Evolutionary conservation across 2,113 vertebrate genomes (phyloP), one percentile per base, ranked within the genome.

Genomic region (Lynx canadensis): DNA sequence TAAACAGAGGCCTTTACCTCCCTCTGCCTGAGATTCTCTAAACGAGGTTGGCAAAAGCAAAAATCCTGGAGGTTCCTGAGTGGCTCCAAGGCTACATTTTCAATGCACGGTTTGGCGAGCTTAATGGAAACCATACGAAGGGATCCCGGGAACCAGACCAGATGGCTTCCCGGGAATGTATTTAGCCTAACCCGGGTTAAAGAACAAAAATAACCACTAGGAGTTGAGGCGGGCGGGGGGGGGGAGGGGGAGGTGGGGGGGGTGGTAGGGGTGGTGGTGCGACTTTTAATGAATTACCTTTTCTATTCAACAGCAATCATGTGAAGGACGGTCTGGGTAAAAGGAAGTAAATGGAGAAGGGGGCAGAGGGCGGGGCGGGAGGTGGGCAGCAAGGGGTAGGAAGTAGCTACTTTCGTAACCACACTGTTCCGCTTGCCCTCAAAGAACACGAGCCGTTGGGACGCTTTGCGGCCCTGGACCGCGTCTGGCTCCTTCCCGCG

Each of bases 51-150:
- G 73, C 65, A 94, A 2, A 74, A 50, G 89, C 74, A 68, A 29
- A 78, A 65, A 23, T 50, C 76, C 76, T 63, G 52, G 88, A 92
- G 94, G 65, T 84, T 84, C 65, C 84, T 1, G 33, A 74, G 86
- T 1, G 1, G 66, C 60, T 78, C 52, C 38, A 55, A 60, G 74
- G 82, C 96, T 38, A 79, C 81, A 41, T 91, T 97, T 94, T 45
- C 79, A 60, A 48, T 33, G 95, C 96, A 65, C 13, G 19, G 68
- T 80, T 94, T 90, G 97, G 95, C n/a, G 63, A 94, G 73, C 41
- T 74, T 95, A 92, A 95, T 97, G 96, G 97, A 98, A 97, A 97
- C 95, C 97, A 95, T 63, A 96, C 5, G 96, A 86, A 80, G 79
- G 55, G 85, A 63, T 90, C 91, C 65, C 1, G 73, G 95, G 78